These are phyloP conservation scores for Euleptes europaea DNA, from an alignment of 2,113 vertebrate species.

Conservation along the genomic window DNA sequence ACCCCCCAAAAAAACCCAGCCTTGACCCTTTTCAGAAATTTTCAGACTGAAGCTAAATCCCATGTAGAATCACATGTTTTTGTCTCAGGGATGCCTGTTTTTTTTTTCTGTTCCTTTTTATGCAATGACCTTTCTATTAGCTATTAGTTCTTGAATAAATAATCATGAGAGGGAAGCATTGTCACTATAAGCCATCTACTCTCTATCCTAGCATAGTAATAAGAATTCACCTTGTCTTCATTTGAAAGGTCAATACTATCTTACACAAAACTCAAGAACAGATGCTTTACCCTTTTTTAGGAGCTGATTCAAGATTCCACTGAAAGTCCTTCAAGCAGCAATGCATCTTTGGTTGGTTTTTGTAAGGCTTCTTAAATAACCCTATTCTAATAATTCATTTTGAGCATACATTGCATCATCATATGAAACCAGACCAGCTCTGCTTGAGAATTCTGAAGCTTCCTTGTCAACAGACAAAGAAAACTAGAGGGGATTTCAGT, in stretches of 20 bases:
- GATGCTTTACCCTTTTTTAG: not conserved
- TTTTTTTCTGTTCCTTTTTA: not conserved
- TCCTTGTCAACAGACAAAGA: not conserved
- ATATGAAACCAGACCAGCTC: not conserved
- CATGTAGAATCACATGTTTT: not conserved
- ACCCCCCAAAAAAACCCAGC: too few relatives aligned
- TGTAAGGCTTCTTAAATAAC: too few relatives aligned
- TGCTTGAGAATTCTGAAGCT: not conserved
- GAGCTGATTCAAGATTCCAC: not conserved
- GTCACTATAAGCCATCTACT: not conserved
- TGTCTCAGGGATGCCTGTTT: not conserved
- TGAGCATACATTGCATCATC: not conserved
- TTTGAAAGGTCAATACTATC: not conserved
- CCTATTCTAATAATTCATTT: not conserved
- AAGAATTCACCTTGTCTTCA: not conserved
- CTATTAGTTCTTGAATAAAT: not conserved
- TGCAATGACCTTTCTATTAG: not conserved
- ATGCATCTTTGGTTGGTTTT: too few relatives aligned
- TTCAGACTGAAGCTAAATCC: not conserved
- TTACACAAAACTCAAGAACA: not conserved
- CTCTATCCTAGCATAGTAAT: not conserved
- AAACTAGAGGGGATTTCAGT: not conserved
- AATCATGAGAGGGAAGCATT: not conserved
- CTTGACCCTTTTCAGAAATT: not conserved
- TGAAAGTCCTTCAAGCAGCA: not conserved